Percentiles rank a stretch among this genome's conserved stretches.
phyloP scores from a whole-genome alignment of 2,888 invertebrate species.

The Cephus pulcher region DNA sequence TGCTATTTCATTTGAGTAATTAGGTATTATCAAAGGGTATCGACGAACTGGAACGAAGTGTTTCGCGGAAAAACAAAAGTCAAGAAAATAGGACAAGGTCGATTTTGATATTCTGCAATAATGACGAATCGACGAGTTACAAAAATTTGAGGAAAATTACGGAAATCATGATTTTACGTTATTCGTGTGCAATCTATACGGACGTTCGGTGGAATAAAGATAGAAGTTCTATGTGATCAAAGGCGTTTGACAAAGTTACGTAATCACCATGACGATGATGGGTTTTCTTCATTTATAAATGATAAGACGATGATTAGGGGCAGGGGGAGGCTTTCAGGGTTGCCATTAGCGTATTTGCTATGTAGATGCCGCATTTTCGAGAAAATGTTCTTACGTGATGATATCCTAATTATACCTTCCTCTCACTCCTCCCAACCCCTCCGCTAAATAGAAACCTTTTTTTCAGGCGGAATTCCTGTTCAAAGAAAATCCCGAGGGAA shows the following conservation, averaged over 20 bases:
- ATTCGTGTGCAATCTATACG: not conserved
- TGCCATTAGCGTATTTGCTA: not conserved
- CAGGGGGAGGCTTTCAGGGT: not conserved
- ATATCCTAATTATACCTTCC: not conserved
- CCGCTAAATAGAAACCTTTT: not conserved
- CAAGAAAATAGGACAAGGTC: not conserved
- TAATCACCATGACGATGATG: not conserved
- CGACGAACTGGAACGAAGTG: not conserved
- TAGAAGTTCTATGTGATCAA: not conserved
- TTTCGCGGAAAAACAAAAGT: not conserved
- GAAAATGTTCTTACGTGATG: not conserved
- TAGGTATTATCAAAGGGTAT: not conserved
- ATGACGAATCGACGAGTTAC: not conserved
- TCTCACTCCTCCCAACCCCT: not conserved
- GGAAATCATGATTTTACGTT: not conserved
- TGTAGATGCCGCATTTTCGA: not conserved
- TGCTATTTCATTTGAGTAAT: too few relatives aligned
- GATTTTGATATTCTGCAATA: not conserved
- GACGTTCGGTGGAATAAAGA: not conserved
- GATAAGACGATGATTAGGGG: not conserved
- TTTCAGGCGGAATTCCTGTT: constrained; percentile 76
- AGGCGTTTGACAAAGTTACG: not conserved
- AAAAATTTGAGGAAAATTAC: not conserved
- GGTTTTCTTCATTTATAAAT: not conserved
- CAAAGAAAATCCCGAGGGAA: constrained; percentile 76